Evolutionary conservation across 2,113 vertebrate genomes (phyloP), one percentile per base, ranked within the genome.

Genomic region (Capreolus pygargus): DNA sequence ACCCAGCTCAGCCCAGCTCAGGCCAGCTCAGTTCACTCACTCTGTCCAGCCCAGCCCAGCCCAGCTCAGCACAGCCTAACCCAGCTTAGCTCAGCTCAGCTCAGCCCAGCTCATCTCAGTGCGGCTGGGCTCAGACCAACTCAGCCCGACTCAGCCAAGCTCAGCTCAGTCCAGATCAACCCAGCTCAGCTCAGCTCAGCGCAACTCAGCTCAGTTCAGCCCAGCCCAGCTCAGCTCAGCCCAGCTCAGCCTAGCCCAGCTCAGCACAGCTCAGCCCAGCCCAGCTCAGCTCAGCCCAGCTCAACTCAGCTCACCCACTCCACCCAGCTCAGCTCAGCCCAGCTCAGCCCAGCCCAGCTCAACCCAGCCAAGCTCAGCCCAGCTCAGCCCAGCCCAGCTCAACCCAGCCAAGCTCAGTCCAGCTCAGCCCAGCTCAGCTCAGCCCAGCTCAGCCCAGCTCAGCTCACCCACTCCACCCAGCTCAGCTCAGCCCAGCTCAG

Each of bases 221-320:
- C 0, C 33, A 13, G 6, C 6, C 0, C 3, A n/a, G 33, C 14
- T 0, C 45, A 45, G 25, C 10, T 0, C 6, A 52, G n/a, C 30
- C 0, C 27, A 28, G 16, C 7, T 0, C 33, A 52, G 13, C 3
- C 0, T 6, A 50, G 43, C 9, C 0, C 28, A 39, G 17, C 21
- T 1, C 30, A 83, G 43, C 3, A 0, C 4, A 36, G 6, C 1
- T 2, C 17, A 19, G 2, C 12, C n/a, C n/a, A n/a, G n/a, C n/a
- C n/a, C n/a, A n/a, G n/a, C n/a, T n/a, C n/a, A n/a, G 30, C 23
- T 0, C 33, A 25, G 13, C 28, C 1, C 33, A 21, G 61, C 21
- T 27, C 50, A 54, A 12, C 43, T 10, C 23, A 43, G 78, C 33
- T 9, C 57, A 39, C n/a, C n/a, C n/a, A n/a, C n/a, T n/a, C n/a